Evolutionary conservation across 2,797 vertebrate species (phyloP), one percentile per base, ranked within the genome.

Genomic region (Sebastes kiyomatsui): DNA sequence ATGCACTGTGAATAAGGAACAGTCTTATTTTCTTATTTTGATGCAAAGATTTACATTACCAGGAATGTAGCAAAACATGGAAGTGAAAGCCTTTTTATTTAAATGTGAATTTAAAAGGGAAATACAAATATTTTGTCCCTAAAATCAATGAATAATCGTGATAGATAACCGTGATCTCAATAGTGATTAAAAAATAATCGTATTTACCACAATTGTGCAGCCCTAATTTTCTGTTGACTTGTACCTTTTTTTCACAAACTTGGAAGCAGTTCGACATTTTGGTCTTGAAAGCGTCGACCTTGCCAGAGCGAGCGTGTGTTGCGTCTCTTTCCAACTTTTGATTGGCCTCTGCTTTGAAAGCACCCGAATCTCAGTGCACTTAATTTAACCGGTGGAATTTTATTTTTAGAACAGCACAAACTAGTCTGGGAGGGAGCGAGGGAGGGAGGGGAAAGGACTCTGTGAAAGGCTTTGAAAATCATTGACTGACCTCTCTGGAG

Each of bases 321-420:
- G 6, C 3, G 38, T 76, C 72, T 62, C 77, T 72, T 32, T 90
- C 85, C 73, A 79, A 35, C 78, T 83, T 85, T 64, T 76, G 85
- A 91, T 90, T 79, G 82, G 81, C 86, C 71, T 65, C 46, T 25
- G 16, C 58, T 14, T 75, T 81, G 67, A 87, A 88, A 80, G 80
- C 82, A 38, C 83, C 46, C 5, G 58, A 90, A 85, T 91, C 67
- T 92, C 86, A 77, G 90, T 89, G 83, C 92, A 90, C 94, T 94
- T 93, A 87, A 95, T 95, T 94, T 93, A 93, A 94, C 90, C 20
- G 60, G 65, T 20, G 87, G 93, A 94, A 93, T 94, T 91, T 92
- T 93, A 94, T 94, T 94, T 95, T 93, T 93, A 87, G 90, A 89
- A 78, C 32, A 7, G 66, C 58, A 58, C 79, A 85, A 90, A 88